Evolutionary conservation across 2,797 vertebrate species (phyloP).

Genomic region (Macropus fuliginosus): DNA sequence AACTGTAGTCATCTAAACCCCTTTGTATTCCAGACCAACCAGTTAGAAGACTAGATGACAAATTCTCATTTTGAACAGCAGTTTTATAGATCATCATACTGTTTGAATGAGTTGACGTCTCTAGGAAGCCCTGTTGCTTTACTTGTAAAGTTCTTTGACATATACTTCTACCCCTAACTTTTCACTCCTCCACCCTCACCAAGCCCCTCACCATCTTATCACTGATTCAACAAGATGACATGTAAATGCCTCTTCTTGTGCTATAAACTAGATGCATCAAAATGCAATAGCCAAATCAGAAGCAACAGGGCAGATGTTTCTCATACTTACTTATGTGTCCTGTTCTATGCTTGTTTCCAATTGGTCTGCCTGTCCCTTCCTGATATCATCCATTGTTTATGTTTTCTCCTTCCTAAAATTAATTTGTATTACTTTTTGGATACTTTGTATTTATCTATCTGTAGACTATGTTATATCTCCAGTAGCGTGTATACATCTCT

Average conservation of each 20-base stretch:
- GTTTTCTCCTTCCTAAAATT: neutral
- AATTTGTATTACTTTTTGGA: neutral
- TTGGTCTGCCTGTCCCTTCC: neutral
- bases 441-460: neutral
- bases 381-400: neutral
- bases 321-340: neutral
- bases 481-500: neutral
- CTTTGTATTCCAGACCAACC: neutral
- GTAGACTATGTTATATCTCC: neutral
- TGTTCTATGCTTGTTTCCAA: neutral
- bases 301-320: neutral
- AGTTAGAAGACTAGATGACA: neutral
- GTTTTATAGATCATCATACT: neutral
- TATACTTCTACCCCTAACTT: neutral
- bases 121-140: neutral
- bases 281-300: neutral
- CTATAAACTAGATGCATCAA: neutral
- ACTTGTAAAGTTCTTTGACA: neutral
- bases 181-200: neutral
- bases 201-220: neutral
- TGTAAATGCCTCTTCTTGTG: neutral
- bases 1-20: neutral
- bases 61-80: neutral
- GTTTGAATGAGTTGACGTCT: neutral
- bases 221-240: neutral